Conservation (phyloP, 2,888 invertebrate species). For the Erebia palarica region DNA sequence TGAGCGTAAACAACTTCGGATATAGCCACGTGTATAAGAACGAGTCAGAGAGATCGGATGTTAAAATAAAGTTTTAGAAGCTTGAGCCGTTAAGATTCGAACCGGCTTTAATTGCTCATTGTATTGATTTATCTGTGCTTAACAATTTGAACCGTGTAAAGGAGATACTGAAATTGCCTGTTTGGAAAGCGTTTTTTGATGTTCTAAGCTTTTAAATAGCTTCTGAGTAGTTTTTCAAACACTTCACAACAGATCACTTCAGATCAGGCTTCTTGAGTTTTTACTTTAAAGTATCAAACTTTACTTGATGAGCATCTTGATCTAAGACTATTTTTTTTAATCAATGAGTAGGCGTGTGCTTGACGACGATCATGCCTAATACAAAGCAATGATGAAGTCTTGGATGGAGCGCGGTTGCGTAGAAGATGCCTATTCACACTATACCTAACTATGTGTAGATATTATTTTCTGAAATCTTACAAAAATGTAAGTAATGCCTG, state of each 20-base stretch:
- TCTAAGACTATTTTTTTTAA: too few relatives aligned
- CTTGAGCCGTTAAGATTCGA: constrained; percentile 8
- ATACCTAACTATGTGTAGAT: too few relatives aligned
- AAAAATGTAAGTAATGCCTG: not conserved
- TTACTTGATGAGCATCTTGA: too few relatives aligned
- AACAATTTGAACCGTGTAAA: constrained; percentile 16
- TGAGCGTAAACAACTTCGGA: constrained; percentile 54
- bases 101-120: constrained; percentile 29
- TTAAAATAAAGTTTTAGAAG: constrained; percentile 38
- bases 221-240: not conserved
- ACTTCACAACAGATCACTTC: too few relatives aligned
- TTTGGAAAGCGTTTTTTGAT: not conserved
- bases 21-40: constrained; percentile 48
- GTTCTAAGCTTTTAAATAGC: not conserved
- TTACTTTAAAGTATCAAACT: too few relatives aligned
- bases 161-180: not conserved
- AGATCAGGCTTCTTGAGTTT: too few relatives aligned
- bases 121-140: constrained; percentile 33
- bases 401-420: too few relatives aligned
- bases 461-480: too few relatives aligned
- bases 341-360: too few relatives aligned
- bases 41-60: constrained; percentile 18
- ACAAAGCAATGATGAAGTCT: too few relatives aligned
- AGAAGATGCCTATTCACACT: too few relatives aligned
- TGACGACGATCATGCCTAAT: too few relatives aligned